Evolutionary conservation across 1,140 invertebrate genomes (phyloP).

Genomic region (Caenorhabditis tropicalis): DNA sequence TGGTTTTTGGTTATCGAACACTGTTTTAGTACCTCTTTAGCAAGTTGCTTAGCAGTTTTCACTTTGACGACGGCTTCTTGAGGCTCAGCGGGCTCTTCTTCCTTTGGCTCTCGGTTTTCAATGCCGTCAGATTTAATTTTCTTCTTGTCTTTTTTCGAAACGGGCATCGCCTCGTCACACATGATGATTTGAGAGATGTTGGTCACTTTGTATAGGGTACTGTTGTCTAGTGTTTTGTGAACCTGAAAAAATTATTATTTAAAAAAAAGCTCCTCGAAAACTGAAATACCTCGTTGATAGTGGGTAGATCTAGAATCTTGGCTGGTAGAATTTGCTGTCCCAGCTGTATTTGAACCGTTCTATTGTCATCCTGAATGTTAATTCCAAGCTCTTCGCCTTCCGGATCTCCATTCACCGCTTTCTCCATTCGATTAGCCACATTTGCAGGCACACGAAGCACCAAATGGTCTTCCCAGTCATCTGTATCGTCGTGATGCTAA

Average conservation of each 20-base stretch:
- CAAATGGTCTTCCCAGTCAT: background rate
- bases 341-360: constrained; percentile 45
- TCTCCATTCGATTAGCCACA: background rate
- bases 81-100: background rate
- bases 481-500: background rate
- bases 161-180: background rate
- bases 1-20: background rate
- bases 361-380: background rate
- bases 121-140: background rate
- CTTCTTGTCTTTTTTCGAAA: background rate
- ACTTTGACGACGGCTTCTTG: background rate
- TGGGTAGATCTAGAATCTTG: constrained; percentile 64
- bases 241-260: constrained; percentile 53
- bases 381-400: background rate
- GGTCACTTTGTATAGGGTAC: background rate
- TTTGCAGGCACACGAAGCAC: background rate
- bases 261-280: too few species aligned
- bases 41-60: background rate
- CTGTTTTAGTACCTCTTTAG: background rate
- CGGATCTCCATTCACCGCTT: background rate
- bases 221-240: constrained; percentile 63
- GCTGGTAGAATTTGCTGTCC: constrained; percentile 57
- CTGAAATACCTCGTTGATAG: constrained; percentile 65
- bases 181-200: background rate
- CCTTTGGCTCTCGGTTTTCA: background rate